phyloP scores from a whole-genome alignment of 1,140 invertebrate species.

The Philopotamus ludificatus region DNA sequence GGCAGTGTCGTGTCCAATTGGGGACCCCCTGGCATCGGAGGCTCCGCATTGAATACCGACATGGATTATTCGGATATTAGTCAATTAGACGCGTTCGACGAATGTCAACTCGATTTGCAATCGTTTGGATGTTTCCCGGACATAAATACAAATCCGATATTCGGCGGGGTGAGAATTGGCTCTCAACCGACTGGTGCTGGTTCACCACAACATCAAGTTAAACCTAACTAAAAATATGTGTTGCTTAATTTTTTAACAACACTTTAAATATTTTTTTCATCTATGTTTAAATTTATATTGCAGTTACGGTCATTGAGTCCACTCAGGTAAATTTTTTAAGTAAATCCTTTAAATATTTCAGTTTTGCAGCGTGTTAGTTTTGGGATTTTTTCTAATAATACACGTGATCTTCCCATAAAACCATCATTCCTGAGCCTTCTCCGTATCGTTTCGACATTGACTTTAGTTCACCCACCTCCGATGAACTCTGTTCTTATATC shows the following conservation, averaged over 20 bases:
- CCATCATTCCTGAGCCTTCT: no score
- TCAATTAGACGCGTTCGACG: constrained; percentile 32
- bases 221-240: constrained; percentile 4
- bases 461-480: no score
- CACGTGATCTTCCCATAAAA: neutral
- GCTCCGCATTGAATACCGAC: neutral
- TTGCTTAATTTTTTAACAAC: neutral
- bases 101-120: constrained; percentile 37
- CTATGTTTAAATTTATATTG: no score
- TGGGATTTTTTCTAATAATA: neutral
- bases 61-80: constrained; percentile 39
- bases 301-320: no score
- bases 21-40: neutral
- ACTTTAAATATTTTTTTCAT: neutral
- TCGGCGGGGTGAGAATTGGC: neutral
- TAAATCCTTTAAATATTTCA: neutral
- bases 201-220: constrained; percentile 13
- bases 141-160: neutral
- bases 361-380: neutral
- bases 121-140: constrained; percentile 27
- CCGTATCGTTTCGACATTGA: no score
- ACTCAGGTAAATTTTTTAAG: neutral
- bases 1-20: constrained; percentile 14
- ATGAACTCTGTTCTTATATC: no score
- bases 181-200: neutral